phyloP scores from a whole-genome alignment of 2,888 invertebrate species.

The Rotaria sp. region DNA sequence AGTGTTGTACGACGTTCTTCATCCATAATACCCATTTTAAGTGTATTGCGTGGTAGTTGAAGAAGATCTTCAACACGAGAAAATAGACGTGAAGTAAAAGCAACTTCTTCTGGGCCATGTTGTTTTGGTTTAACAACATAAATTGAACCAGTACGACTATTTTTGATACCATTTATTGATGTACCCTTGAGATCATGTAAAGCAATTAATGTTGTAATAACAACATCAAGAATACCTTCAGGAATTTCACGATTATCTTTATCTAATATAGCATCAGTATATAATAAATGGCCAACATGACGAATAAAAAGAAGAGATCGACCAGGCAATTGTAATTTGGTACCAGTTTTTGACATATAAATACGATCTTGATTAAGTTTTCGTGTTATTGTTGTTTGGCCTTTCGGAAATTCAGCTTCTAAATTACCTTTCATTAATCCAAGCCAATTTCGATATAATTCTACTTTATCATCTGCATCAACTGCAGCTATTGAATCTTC shows the following conservation, averaged over 20 bases:
- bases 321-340: not conserved
- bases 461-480: not conserved
- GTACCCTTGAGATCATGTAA: not conserved
- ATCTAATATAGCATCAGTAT: not conserved
- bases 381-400: not conserved
- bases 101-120: slow-evolving; percentile 5
- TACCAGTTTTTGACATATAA: not conserved
- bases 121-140: not conserved
- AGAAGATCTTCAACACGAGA: not conserved
- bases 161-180: not conserved
- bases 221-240: not conserved
- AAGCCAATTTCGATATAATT: not conserved
- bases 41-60: not conserved
- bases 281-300: slow-evolving; percentile 1
- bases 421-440: not conserved
- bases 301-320: not conserved
- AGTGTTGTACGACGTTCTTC: not conserved
- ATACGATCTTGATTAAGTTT: not conserved
- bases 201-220: not conserved
- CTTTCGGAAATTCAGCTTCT: not conserved
- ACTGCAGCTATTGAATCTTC: not conserved
- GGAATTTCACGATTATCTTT: not conserved
- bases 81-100: not conserved
- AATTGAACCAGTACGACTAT: not conserved
- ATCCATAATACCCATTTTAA: not conserved